phyloP scores from a whole-genome alignment of 2,888 invertebrate genomes.

The Acrobasis repandana region DNA sequence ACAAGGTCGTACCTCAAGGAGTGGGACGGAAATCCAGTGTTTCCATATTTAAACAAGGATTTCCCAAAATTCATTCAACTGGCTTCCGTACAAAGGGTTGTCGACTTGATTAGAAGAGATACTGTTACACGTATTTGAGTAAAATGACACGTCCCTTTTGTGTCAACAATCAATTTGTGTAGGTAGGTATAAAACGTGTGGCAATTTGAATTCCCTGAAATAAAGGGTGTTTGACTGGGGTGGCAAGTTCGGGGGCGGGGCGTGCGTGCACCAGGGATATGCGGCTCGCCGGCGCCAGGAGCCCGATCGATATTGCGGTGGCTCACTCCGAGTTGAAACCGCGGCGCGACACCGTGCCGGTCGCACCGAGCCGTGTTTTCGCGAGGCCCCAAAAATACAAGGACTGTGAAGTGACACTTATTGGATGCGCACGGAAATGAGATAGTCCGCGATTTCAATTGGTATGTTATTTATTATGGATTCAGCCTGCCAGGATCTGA shows the following conservation, averaged over 20 bases:
- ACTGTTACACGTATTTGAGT: slow-evolving; percentile 7
- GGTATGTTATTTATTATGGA: slow-evolving; percentile 53
- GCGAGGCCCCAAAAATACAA: slow-evolving; percentile 39
- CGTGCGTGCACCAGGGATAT: slow-evolving; percentile 77
- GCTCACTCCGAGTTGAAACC: slow-evolving; percentile 61
- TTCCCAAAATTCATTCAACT: slow-evolving; percentile 20
- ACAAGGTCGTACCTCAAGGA: slow-evolving; percentile 44
- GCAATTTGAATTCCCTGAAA: slow-evolving; percentile 41
- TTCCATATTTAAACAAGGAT: slow-evolving; percentile 32
- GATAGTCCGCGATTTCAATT: slow-evolving; percentile 57
- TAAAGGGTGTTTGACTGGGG: slow-evolving; percentile 57
- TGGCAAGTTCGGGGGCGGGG: slow-evolving; percentile 64
- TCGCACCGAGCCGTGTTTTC: slow-evolving; percentile 48
- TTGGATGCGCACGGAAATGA: slow-evolving; percentile 66
- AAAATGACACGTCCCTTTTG: slow-evolving; percentile 3
- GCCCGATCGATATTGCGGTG: slow-evolving; percentile 71
- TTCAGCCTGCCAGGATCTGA: slow-evolving; percentile 34
- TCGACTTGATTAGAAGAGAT: neutral
- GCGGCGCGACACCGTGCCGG: slow-evolving; percentile 62
- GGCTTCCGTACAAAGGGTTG: neutral
- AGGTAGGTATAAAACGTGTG: slow-evolving; percentile 23
- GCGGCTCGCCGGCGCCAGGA: slow-evolving; percentile 79
- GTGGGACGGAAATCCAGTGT: slow-evolving; percentile 38
- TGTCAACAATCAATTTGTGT: slow-evolving; percentile 21
- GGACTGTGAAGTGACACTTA: slow-evolving; percentile 54